Percentiles rank a stretch among this genome's conserved stretches.
Conservation (phyloP, 2,888 invertebrate genomes). For the Brenthis ino region DNA sequence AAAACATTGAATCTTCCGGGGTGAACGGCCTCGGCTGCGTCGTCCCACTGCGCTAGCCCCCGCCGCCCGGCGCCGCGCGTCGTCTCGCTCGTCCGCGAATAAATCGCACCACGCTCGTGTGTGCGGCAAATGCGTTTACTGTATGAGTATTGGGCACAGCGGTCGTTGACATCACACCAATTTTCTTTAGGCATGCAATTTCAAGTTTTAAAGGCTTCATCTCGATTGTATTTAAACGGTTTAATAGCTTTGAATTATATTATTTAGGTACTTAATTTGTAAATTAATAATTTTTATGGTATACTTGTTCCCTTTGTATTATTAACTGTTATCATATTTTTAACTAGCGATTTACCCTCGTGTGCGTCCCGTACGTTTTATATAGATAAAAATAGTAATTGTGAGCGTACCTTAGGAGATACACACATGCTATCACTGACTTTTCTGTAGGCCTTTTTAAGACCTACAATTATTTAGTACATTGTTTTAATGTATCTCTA, state of each 20-base stretch:
- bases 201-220: conserved; percentile 30
- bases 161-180: conserved; percentile 75
- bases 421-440: too few species aligned
- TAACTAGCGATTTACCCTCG: too few species aligned
- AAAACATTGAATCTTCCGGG: conserved; percentile 83
- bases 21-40: conserved; percentile 72
- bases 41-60: conserved; percentile 62
- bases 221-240: conserved; percentile 8
- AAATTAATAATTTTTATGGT: background rate
- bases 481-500: too few species aligned
- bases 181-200: conserved; percentile 56
- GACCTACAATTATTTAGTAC: too few species aligned
- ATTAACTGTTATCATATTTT: background rate
- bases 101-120: conserved; percentile 70
- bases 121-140: conserved; percentile 78
- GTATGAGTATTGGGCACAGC: conserved; percentile 75
- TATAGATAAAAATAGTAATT: too few species aligned
- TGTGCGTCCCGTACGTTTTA: too few species aligned
- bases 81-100: conserved; percentile 65
- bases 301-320: background rate
- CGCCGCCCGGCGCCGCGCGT: conserved; percentile 61
- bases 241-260: conserved; percentile 4
- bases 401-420: too few species aligned
- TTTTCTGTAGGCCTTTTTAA: too few species aligned
- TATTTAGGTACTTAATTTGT: background rate